phyloP scores from a whole-genome alignment of 2,888 invertebrate species.

The Dorcus hopei region DNA sequence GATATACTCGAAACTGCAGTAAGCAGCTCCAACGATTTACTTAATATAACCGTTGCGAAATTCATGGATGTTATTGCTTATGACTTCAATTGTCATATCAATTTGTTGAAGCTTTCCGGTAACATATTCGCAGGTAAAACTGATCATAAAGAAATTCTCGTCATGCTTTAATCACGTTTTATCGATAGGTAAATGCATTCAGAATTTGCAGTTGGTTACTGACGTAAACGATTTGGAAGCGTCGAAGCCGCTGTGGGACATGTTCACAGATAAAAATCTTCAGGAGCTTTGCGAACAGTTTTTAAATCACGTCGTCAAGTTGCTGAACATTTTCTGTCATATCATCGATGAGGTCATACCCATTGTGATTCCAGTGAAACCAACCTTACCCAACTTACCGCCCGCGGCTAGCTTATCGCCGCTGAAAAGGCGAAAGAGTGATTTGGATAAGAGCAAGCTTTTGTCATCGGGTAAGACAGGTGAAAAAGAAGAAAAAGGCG shows the following conservation, averaged over 20 bases:
- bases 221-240: constrained; percentile 11
- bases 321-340: constrained; percentile 73
- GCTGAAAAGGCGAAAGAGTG: constrained; percentile 46
- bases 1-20: constrained; percentile 17
- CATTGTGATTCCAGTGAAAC: constrained; percentile 51
- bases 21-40: constrained; percentile 37
- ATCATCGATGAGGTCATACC: constrained; percentile 69
- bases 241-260: constrained; percentile 37
- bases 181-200: constrained; percentile 21
- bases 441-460: constrained; percentile 41
- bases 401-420: constrained; percentile 49
- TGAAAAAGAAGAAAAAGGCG: constrained; percentile 41
- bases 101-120: constrained; percentile 53
- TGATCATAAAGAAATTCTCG: not conserved
- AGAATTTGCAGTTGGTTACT: constrained; percentile 26
- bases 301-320: constrained; percentile 63
- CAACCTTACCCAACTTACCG: constrained; percentile 57
- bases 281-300: constrained; percentile 61
- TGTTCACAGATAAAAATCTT: constrained; percentile 48
- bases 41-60: constrained; percentile 45
- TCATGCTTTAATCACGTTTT: no score
- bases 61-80: constrained; percentile 54
- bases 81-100: constrained; percentile 53
- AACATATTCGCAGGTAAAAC: constrained; percentile 56
- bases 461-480: constrained; percentile 28